Conservation (phyloP, 2,888 invertebrate species). For the Brachynemurus nebulosus region DNA sequence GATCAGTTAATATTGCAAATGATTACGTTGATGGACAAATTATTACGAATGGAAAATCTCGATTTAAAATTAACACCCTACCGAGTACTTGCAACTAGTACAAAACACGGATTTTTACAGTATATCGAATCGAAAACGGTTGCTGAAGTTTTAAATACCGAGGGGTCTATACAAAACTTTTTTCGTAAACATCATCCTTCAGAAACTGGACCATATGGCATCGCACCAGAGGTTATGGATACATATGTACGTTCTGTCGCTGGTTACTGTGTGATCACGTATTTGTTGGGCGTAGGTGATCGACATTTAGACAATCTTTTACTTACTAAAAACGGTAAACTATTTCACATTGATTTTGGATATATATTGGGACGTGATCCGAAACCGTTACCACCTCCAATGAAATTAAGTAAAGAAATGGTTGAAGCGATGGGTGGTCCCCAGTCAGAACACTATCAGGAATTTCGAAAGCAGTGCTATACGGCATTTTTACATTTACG, state of each 20-base stretch:
- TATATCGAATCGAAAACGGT: slow-evolving; percentile 88
- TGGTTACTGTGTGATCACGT: slow-evolving; percentile 97
- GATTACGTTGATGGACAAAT: slow-evolving; percentile 95
- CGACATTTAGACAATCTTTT: slow-evolving; percentile 95
- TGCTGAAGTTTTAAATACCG: slow-evolving; percentile 76
- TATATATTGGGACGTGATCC: slow-evolving; percentile 96
- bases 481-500: slow-evolving; percentile 91
- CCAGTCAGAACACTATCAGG: slow-evolving; percentile 81
- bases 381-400: slow-evolving; percentile 96
- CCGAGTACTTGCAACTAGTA: slow-evolving; percentile 87
- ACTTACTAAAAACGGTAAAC: slow-evolving; percentile 74
- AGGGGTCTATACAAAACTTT: slow-evolving; percentile 86
- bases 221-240: slow-evolving; percentile 90
- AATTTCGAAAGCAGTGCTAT: slow-evolving; percentile 88
- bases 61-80: slow-evolving; percentile 95
- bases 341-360: slow-evolving; percentile 97
- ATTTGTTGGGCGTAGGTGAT: slow-evolving; percentile 93
- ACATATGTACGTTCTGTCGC: slow-evolving; percentile 93
- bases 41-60: slow-evolving; percentile 84
- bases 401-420: slow-evolving; percentile 99
- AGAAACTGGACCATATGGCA: slow-evolving; percentile 78
- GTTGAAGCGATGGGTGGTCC: slow-evolving; percentile 94
- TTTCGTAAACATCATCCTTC: slow-evolving; percentile 82
- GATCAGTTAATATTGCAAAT: slow-evolving; percentile 96
- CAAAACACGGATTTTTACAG: slow-evolving; percentile 92